Percentiles rank a stretch among this genome's conserved stretches.
Evolutionary conservation across 2,113 vertebrate species (phyloP).

Genomic region (Prinia subflava): DNA sequence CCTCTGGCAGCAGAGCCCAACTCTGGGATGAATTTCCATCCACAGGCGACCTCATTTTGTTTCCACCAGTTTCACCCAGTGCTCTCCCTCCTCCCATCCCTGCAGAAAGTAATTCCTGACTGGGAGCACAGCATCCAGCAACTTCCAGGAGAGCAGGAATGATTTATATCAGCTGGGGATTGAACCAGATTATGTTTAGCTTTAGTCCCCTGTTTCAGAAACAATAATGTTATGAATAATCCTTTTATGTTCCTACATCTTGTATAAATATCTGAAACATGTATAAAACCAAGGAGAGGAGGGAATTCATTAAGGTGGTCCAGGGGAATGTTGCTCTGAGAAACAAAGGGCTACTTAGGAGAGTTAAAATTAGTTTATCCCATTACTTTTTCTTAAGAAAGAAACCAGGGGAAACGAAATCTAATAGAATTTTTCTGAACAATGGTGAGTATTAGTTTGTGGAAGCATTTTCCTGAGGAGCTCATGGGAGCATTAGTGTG

Average conservation of each 20-base stretch:
- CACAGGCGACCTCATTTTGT: background rate
- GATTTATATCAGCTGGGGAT: constrained; percentile 28
- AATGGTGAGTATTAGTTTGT: background rate
- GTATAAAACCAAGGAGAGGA: background rate
- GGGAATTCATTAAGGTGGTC: constrained; percentile 27
- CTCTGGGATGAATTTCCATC: background rate
- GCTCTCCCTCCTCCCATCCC: background rate
- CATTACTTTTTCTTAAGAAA: background rate
- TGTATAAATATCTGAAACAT: constrained; percentile 32
- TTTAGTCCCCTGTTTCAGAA: constrained; percentile 24
- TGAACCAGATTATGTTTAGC: constrained; percentile 8
- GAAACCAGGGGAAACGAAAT: background rate
- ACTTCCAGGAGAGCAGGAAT: background rate
- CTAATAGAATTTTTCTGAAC: background rate
- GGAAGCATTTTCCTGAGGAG: background rate
- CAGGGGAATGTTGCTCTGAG: background rate
- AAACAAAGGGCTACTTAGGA: background rate
- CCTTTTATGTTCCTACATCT: constrained; percentile 38
- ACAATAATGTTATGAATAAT: constrained; percentile 30
- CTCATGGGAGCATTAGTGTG: background rate
- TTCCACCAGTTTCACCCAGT: background rate
- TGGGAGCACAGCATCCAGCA: background rate
- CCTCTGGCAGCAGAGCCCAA: background rate
- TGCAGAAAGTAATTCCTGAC: background rate
- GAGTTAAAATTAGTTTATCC: background rate